Evolutionary conservation across 2,797 vertebrate genomes (phyloP), one percentile per base, ranked within the genome.

Genomic region (Hippocampus kuda): DNA sequence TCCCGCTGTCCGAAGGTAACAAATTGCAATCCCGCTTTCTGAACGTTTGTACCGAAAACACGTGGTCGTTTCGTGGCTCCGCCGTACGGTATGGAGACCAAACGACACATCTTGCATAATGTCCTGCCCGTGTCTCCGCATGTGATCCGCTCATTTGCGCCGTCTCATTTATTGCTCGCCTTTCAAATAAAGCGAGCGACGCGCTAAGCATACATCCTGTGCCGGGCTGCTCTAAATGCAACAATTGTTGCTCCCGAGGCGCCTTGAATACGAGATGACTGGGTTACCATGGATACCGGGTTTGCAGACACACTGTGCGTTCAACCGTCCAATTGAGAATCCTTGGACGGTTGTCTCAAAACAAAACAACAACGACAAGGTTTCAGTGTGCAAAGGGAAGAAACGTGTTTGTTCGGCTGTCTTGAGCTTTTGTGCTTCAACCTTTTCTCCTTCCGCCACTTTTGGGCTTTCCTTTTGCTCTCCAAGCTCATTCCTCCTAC

Each of bases 1-100:
- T 99, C 83, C 97, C 97, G 0, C 73, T 99, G 68, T 97, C 95
- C 44, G 95, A 98, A 88, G 95, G 97, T 98, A 82, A 54, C 2
- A 48, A 27, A 65, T 46, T 27, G 48, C 26, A 53, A 4, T n/a
- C 51, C 20, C 38, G 18, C 34, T 63, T 63, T 41, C 22, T 11
- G 1, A 8, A 38, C 26, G 26, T 15, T 48, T 12, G 1, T 16
- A 26, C 4, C 7, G 18, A 15, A 34, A 61, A 38, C 12, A 30
- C 15, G 12, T 27, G 12, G 16, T 27, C 13, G 26, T 27, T 26
- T 57, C 24, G 16, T 27, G 56, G 10, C 27, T 0, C 56, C 27
- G 24, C 22, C 27, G 56, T 30, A 59, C 12, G 16, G 16, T 30
- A 13, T 18, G 12, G 13, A 59, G 12, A 27, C 4, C 16, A 16